Evolutionary conservation across 2,113 vertebrate genomes (phyloP).

Genomic region (Corythornis cristatus): DNA sequence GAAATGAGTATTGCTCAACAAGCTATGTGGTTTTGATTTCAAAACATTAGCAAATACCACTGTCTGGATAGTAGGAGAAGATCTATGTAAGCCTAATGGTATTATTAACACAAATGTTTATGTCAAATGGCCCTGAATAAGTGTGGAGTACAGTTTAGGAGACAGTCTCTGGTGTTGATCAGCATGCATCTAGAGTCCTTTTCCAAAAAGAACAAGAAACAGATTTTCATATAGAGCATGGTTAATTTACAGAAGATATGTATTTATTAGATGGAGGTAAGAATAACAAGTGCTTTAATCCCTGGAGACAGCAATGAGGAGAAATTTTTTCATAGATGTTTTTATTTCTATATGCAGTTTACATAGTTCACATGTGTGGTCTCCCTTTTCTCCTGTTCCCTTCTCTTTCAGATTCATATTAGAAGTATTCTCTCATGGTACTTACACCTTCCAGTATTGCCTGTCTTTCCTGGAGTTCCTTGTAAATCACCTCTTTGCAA

Average conservation of each 20-base stretch:
- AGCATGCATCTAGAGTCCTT: rapidly evolving
- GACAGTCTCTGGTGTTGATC: background rate
- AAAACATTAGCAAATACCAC: rapidly evolving
- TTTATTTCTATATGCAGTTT: background rate
- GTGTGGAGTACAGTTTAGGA: background rate
- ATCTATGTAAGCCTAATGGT: background rate
- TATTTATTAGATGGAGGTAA: background rate
- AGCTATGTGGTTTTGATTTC: background rate
- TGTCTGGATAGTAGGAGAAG: background rate
- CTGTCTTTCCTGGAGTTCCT: background rate
- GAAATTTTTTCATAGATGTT: background rate
- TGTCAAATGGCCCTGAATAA: background rate
- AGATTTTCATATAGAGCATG: background rate
- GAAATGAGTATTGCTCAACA: background rate
- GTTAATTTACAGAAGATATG: background rate
- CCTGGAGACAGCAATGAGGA: background rate
- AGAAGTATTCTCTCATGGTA: background rate
- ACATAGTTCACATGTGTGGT: background rate
- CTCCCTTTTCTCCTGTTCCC: background rate
- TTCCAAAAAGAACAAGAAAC: background rate
- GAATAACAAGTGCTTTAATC: background rate
- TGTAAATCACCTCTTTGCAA: background rate
- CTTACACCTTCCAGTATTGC: background rate
- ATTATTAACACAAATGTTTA: background rate
- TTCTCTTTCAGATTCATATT: background rate